A percentile compares a stretch with the other conserved stretches of the same genome.
phyloP scores from a whole-genome alignment of 2,797 vertebrate species.

The Pampus argenteus region DNA sequence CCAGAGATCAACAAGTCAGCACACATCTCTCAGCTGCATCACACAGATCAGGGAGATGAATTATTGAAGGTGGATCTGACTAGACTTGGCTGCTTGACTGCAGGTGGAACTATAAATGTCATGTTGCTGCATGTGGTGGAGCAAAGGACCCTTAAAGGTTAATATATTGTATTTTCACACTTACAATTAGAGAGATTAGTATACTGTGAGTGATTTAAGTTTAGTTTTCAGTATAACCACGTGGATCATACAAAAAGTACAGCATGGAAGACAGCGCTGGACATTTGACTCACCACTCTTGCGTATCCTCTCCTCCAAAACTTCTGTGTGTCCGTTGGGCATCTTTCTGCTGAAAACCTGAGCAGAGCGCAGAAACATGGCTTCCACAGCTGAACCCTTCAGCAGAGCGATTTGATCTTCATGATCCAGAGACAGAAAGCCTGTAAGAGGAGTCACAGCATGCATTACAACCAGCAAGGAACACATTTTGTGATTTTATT shows the following conservation, averaged over 20 bases:
- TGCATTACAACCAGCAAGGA: neutral
- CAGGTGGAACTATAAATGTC: slow-evolving; percentile 28
- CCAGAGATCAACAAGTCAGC: slow-evolving; percentile 75
- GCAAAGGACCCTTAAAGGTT: slow-evolving; percentile 26
- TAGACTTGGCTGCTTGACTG: slow-evolving; percentile 30
- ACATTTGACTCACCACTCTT: slow-evolving; percentile 89
- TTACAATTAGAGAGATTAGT: neutral
- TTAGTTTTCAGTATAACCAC: neutral
- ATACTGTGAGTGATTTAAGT: neutral
- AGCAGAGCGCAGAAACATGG: slow-evolving; percentile 97
- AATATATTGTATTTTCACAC: neutral
- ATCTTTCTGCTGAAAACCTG: slow-evolving; percentile 94
- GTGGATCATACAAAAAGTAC: neutral
- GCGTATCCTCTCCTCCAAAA: slow-evolving; percentile 94
- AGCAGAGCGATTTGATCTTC: slow-evolving; percentile 98
- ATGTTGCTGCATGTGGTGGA: slow-evolving; percentile 9
- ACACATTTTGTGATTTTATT: neutral
- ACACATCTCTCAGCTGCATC: slow-evolving; percentile 65
- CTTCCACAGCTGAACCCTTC: slow-evolving; percentile 98
- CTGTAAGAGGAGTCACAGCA: slow-evolving; percentile 72
- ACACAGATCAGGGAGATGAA: slow-evolving; percentile 67
- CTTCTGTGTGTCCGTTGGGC: slow-evolving; percentile 87
- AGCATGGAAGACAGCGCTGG: neutral
- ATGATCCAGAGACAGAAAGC: slow-evolving; percentile 95
- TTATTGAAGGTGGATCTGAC: slow-evolving; percentile 71